phyloP scores from a whole-genome alignment of 2,888 invertebrate genomes.

The Nephrotoma appendiculata region DNA sequence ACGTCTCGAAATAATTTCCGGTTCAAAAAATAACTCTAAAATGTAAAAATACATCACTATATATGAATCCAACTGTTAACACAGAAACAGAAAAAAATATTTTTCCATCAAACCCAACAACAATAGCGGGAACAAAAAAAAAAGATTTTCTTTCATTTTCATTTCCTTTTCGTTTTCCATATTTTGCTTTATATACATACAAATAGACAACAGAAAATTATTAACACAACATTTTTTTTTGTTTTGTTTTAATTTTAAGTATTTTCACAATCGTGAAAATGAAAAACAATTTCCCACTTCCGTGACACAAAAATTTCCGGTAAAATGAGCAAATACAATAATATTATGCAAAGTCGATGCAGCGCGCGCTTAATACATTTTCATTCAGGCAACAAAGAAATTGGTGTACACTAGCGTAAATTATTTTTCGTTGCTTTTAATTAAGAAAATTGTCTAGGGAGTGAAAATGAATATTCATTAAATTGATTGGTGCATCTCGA shows the following conservation, averaged over 20 bases:
- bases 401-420: neutral
- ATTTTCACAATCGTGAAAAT: slow-evolving; percentile 2
- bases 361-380: neutral
- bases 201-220: neutral
- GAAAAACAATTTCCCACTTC: slow-evolving; percentile 5
- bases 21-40: neutral
- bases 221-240: neutral
- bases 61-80: neutral
- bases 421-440: neutral
- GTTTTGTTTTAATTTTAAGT: neutral
- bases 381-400: neutral
- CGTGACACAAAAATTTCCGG: slow-evolving; percentile 5
- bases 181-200: neutral
- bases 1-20: neutral
- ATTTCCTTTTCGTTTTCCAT: neutral
- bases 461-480: neutral
- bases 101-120: neutral
- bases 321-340: neutral
- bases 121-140: neutral
- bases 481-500: neutral
- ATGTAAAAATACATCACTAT: neutral
- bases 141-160: neutral
- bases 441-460: neutral
- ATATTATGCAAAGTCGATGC: neutral
- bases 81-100: neutral